Evolutionary conservation across 2,888 invertebrate species (phyloP), one percentile per base, ranked within the genome.

Genomic region (Plagodis dolabraria): DNA sequence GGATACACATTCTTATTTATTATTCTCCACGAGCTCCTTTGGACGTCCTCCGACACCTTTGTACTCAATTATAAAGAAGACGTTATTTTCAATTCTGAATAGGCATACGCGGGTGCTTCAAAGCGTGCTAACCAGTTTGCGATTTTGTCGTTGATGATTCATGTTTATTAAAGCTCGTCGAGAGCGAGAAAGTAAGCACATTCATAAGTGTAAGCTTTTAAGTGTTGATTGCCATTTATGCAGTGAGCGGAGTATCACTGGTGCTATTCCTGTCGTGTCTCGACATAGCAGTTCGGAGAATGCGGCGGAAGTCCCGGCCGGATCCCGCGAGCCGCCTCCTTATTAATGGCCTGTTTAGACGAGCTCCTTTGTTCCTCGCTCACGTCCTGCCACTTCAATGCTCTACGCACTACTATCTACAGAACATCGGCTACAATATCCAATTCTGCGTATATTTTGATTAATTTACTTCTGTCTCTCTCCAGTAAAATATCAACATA

Each of bases 291-390:
- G 79, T 91, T 92, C 91, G 85, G 74, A 86, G 90, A 92, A 92
- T 79, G 82, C 86, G 76, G 79, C 90, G 91, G 91, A 91, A 89
- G 90, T 85, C 85, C 86, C 86, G 83, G 77, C 74, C 82, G 83
- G 80, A 83, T 80, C 86, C 79, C 80, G 80, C 80, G 81, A 83
- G 82, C 87, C 88, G 86, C 83, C 88, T 87, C 89, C 88, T 89
- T 92, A 90, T 91, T 91, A 91, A 92, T 92, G 91, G 83, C 86
- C 89, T 90, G 90, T 89, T 92, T 92, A 90, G 86, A 87, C 87
- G 82, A 80, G 84, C 86, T 87, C 87, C 88, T 91, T 92, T 89
- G 90, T 91, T 87, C 87, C 86, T 85, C 80, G 81, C 86, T 86
- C 89, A 87, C 89, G 87, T 87, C 86, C 85, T 82, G 82, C 83